Conservation (phyloP, 2,797 vertebrate genomes). For the Petrocephalus sullivani region DNA sequence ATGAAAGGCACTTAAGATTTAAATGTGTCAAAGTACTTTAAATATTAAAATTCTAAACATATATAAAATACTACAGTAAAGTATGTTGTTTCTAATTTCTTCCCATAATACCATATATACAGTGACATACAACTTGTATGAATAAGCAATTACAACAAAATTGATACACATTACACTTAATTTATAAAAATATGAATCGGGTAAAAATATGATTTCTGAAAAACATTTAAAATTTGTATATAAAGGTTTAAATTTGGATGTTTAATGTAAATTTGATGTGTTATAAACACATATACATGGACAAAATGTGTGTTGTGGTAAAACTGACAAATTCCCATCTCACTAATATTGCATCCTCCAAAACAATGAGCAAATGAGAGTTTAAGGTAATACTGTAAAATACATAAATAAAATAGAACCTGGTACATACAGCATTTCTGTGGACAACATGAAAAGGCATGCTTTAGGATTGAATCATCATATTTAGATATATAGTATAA, state of each 20-base stretch:
- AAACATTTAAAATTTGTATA: slow-evolving; percentile 80
- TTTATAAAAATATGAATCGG: slow-evolving; percentile 79
- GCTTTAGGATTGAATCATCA: neutral
- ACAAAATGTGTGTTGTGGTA: slow-evolving; percentile 6
- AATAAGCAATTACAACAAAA: slow-evolving; percentile 57
- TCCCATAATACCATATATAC: slow-evolving; percentile 58
- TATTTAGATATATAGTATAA: slow-evolving; percentile 1
- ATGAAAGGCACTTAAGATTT: slow-evolving; percentile 83
- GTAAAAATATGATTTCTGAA: slow-evolving; percentile 81
- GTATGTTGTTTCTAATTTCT: slow-evolving; percentile 43
- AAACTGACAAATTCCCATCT: slow-evolving; percentile 13
- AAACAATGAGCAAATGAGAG: neutral
- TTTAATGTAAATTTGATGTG: slow-evolving; percentile 41
- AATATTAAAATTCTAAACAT: slow-evolving; percentile 58
- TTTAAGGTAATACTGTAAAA: slow-evolving; percentile 18
- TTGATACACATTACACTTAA: slow-evolving; percentile 66
- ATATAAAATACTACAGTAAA: slow-evolving; percentile 36
- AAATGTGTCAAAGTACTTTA: slow-evolving; percentile 64
- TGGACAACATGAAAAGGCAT: neutral
- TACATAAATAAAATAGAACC: slow-evolving; percentile 11
- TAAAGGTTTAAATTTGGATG: slow-evolving; percentile 58
- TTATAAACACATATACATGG: slow-evolving; percentile 53
- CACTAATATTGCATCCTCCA: slow-evolving; percentile 16
- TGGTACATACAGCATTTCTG: neutral
- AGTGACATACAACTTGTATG: slow-evolving; percentile 58